These are phyloP conservation scores for Lottia scabra DNA, from an alignment of 2,888 invertebrate species.

Conservation along the genomic window DNA sequence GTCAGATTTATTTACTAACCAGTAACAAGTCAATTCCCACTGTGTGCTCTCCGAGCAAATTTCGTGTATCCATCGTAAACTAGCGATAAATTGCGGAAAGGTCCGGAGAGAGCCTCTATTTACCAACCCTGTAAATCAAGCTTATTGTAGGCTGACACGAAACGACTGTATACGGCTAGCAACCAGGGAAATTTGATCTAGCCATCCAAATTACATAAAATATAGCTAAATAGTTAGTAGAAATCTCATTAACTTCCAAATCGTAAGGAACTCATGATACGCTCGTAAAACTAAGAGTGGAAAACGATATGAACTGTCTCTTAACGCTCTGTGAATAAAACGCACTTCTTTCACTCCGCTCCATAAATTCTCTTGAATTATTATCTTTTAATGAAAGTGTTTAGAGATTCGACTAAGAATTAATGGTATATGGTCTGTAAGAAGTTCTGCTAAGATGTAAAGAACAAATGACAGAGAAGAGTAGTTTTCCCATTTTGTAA, in stretches of 20 bases:
- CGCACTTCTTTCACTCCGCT: too few relatives aligned
- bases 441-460: too few relatives aligned
- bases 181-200: background rate
- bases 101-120: background rate
- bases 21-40: background rate
- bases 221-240: background rate
- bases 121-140: background rate
- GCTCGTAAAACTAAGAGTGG: too few relatives aligned
- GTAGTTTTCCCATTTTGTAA: too few relatives aligned
- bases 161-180: background rate
- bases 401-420: too few relatives aligned
- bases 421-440: too few relatives aligned
- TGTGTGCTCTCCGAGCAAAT: slow-evolving; percentile 5
- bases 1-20: slow-evolving; percentile 1
- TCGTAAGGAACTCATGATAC: too few relatives aligned
- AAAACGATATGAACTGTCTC: too few relatives aligned
- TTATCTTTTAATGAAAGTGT: too few relatives aligned
- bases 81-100: background rate
- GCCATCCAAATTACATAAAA: background rate
- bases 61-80: slow-evolving; percentile 3
- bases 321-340: too few relatives aligned
- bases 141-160: slow-evolving; percentile 1
- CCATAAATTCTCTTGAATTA: too few relatives aligned
- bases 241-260: background rate
- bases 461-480: too few relatives aligned